Evolutionary conservation across 2,113 vertebrate genomes (phyloP).

Genomic region (Gallinago media): DNA sequence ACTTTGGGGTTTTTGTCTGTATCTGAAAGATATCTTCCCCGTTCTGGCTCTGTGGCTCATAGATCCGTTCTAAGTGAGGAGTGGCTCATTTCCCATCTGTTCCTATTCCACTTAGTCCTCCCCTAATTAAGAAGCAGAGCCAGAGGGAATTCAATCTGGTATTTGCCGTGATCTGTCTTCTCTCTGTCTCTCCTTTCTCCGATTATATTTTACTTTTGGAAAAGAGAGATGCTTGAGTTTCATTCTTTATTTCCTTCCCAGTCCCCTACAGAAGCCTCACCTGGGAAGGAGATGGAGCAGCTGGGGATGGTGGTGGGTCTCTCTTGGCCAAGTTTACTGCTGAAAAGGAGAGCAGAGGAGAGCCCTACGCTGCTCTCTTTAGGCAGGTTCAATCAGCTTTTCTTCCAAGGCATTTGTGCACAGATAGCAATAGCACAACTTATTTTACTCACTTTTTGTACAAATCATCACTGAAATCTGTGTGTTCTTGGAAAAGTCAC

Average conservation of each 20-base stretch:
- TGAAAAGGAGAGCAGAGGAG: not conserved
- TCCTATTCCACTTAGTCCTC: constrained; percentile 29
- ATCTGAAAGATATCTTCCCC: not conserved
- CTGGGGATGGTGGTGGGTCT: accelerated
- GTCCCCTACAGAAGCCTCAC: not conserved
- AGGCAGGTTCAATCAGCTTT: not conserved
- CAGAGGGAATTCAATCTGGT: constrained; percentile 28
- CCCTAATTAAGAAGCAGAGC: constrained; percentile 42
- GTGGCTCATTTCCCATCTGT: constrained; percentile 46
- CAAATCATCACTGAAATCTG: not conserved
- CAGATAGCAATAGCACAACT: not conserved
- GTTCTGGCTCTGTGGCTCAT: not conserved
- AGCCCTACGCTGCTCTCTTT: not conserved
- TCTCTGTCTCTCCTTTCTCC: not conserved
- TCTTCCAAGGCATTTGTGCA: not conserved
- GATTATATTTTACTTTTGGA: not conserved
- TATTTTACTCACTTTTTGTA: not conserved
- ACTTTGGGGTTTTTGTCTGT: not conserved
- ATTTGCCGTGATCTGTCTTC: not conserved
- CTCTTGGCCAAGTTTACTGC: not conserved
- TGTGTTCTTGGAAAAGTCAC: not conserved
- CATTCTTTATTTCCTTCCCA: not conserved
- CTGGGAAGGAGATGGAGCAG: not conserved
- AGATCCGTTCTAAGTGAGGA: constrained; percentile 6
- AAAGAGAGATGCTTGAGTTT: not conserved